Evolutionary conservation across 2,888 invertebrate species (phyloP).

Genomic region (Hirtodrosophila cameraria): DNA sequence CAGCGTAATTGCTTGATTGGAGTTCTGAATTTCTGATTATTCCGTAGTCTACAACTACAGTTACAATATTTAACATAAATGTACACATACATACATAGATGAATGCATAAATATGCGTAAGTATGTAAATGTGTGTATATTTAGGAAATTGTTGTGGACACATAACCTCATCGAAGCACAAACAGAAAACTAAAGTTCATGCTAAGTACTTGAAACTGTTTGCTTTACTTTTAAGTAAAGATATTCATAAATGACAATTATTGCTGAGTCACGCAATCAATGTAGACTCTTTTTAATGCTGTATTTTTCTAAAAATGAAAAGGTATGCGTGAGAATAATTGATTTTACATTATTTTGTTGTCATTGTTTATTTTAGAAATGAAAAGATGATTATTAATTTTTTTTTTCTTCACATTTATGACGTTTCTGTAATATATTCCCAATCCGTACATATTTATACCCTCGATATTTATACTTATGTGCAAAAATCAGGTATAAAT

Average conservation of each 20-base stretch:
- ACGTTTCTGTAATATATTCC: constrained; percentile 38
- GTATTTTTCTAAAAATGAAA: constrained; percentile 55
- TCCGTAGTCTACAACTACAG: constrained; percentile 4
- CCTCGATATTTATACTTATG: constrained; percentile 5
- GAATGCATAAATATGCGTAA: neutral
- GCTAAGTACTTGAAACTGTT: constrained; percentile 59
- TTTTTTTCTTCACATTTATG: constrained; percentile 48
- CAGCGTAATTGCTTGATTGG: neutral
- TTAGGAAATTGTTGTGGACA: constrained; percentile 45
- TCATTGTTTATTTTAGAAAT: constrained; percentile 75
- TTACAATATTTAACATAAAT: constrained; percentile 3
- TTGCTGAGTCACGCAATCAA: constrained; percentile 64
- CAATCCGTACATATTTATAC: constrained; percentile 2
- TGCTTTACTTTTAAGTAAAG: constrained; percentile 55
- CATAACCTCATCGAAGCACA: constrained; percentile 27
- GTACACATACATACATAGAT: neutral
- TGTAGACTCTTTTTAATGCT: constrained; percentile 54
- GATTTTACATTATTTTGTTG: constrained; percentile 71
- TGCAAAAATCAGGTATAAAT: neutral
- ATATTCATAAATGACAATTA: constrained; percentile 54
- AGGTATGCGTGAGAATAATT: constrained; percentile 71
- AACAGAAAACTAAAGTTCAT: constrained; percentile 50
- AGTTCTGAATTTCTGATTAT: constrained; percentile 1
- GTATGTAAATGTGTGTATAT: constrained; percentile 40
- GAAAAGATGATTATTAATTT: constrained; percentile 67